phyloP scores from a whole-genome alignment of 1,140 invertebrate species.

The Sycophila sp. region DNA sequence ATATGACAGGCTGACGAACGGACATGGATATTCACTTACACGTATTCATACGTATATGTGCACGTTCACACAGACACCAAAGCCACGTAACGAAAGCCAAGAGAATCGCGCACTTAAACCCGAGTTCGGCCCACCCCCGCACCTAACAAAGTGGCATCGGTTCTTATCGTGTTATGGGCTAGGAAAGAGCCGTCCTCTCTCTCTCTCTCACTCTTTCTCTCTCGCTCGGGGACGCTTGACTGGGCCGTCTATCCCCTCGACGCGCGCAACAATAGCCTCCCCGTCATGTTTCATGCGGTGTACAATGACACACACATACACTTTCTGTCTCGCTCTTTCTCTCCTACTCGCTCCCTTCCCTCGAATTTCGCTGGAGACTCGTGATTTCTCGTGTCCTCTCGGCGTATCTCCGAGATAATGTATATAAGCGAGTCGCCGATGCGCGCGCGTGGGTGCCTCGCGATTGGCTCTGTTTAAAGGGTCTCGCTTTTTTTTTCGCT shows the following conservation, averaged over 20 bases:
- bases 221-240: slow-evolving; percentile 17
- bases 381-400: not conserved
- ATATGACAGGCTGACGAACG: no score
- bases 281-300: slow-evolving; percentile 59
- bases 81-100: no score
- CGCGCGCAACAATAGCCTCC: slow-evolving; percentile 60
- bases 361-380: not conserved
- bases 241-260: no score
- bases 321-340: not conserved
- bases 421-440: slow-evolving; percentile 43
- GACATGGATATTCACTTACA: no score
- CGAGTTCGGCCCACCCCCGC: slow-evolving; percentile 45
- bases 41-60: no score
- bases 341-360: not conserved
- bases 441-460: slow-evolving; percentile 32
- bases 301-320: slow-evolving; percentile 59
- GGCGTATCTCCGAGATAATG: slow-evolving; percentile 63
- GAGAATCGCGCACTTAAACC: slow-evolving; percentile 56
- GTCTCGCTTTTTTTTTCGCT: not conserved
- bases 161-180: slow-evolving; percentile 65
- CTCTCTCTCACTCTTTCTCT: slow-evolving; percentile 1
- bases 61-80: no score
- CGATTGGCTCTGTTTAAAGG: not conserved
- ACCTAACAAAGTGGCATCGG: slow-evolving; percentile 62
- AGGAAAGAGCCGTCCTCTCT: slow-evolving; percentile 24